Evolutionary conservation across 2,113 vertebrate species (phyloP), one percentile per base, ranked within the genome.

Genomic region (Syngnathus floridae): DNA sequence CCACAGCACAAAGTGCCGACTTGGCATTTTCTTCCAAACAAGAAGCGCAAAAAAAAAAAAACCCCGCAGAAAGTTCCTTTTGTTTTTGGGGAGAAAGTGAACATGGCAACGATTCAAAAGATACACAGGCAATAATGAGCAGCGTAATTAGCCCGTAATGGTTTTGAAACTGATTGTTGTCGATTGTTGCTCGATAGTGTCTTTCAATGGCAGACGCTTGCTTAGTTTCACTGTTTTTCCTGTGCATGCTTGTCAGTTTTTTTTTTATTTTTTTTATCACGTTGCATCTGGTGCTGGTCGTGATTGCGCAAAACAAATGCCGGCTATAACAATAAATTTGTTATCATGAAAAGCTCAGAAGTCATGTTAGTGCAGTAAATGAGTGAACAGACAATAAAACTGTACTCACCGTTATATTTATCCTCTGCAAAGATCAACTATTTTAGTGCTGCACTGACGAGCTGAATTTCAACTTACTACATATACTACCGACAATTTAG

Each of bases 71-170:
- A 91, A 90, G 87, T 91, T 90, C 88, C 88, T 67, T 86, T 91
- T 91, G 90, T 91, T 92, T 90, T 88, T 72, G 70, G 62, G 73
- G 86, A 87, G 86, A 88, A 88, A 89, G 80, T 78, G 78, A 90
- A 91, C 90, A 91, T 89, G 89, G 88, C 82, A 90, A 86, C 86
- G 88, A 92, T 91, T 90, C 81, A 88, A 87, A 87, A 88, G 90
- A 91, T 92, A 92, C 91, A 92, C 87, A 85, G 75, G 21, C 81
- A 89, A 88, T 90, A 91, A 91, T 89, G 88, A 85, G 88, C 0
- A 64, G 71, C 74, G 86, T 90, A 91, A 92, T 92, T 91, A 91
- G 83, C 82, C 82, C 67, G 85, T 81, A 86, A 86, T 76, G 70
- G 72, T 74, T 75, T 85, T 88, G 86, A 82, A 83, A 86, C 72